phyloP scores from a whole-genome alignment of 2,888 invertebrate genomes.

The Amiota communis region DNA sequence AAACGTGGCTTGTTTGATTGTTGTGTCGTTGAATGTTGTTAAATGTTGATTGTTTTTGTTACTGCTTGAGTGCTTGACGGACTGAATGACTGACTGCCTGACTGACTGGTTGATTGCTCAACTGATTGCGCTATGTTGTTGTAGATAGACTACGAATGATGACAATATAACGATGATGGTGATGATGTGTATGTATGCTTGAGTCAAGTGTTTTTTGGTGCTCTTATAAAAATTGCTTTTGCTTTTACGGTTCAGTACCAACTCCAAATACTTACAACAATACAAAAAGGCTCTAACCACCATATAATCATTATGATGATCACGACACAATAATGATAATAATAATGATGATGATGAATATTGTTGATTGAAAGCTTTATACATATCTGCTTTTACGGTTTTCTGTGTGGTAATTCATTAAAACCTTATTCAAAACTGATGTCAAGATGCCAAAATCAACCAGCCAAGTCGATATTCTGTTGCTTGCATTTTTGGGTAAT shows the following conservation, averaged over 20 bases:
- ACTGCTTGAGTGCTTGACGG: background rate
- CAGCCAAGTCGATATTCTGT: background rate
- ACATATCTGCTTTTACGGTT: background rate
- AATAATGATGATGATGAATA: background rate
- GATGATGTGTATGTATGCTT: background rate
- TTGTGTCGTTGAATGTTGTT: slow-evolving; percentile 8
- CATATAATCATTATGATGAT: slow-evolving; percentile 5
- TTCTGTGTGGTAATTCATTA: slow-evolving; percentile 12
- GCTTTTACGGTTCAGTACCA: slow-evolving; percentile 16
- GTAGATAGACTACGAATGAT: too few species aligned
- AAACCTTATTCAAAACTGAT: slow-evolving; percentile 23
- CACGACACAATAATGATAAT: slow-evolving; percentile 5
- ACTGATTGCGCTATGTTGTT: slow-evolving; percentile 1
- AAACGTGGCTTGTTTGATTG: slow-evolving; percentile 18
- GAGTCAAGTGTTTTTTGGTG: slow-evolving; percentile 26
- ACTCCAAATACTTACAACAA: background rate
- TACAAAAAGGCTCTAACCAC: background rate
- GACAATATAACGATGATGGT: too few species aligned
- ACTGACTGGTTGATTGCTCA: slow-evolving; percentile 19
- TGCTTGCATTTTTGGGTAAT: slow-evolving; percentile 26
- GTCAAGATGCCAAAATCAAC: slow-evolving; percentile 5
- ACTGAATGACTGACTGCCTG: background rate
- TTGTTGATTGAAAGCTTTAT: slow-evolving; percentile 8
- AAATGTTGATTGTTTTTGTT: slow-evolving; percentile 8
- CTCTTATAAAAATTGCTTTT: slow-evolving; percentile 30